phyloP scores from a whole-genome alignment of 2,113 vertebrate species.

The Silurus meridionalis region DNA sequence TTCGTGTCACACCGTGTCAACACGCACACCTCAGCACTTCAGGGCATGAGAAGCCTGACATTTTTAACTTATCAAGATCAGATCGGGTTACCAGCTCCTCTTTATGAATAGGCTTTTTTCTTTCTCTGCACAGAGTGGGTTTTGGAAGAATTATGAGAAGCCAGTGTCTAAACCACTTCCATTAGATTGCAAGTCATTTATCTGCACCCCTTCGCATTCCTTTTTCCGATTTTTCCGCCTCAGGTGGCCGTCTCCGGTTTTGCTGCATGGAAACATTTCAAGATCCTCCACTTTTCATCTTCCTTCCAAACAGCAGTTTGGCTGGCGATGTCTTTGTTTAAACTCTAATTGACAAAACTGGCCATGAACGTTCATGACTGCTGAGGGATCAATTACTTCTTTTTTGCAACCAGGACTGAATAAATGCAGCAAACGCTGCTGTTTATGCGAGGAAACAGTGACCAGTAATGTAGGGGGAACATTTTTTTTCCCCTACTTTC shows the following conservation, averaged over 20 bases:
- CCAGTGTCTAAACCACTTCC: slow-evolving; percentile 10
- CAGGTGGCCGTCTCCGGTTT: neutral
- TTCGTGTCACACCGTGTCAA: slow-evolving; percentile 51
- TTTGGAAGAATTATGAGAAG: slow-evolving; percentile 47
- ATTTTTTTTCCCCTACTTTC: slow-evolving; percentile 19
- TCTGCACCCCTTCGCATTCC: neutral
- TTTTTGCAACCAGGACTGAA: slow-evolving; percentile 59
- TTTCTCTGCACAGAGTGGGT: slow-evolving; percentile 45
- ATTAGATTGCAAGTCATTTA: slow-evolving; percentile 13
- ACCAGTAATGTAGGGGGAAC: slow-evolving; percentile 15
- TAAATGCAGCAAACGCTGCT: slow-evolving; percentile 53
- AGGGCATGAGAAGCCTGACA: slow-evolving; percentile 17
- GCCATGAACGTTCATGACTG: slow-evolving; percentile 50
- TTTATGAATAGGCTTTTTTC: neutral
- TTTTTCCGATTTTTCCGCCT: neutral
- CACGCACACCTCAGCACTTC: slow-evolving; percentile 48
- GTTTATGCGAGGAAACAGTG: slow-evolving; percentile 37
- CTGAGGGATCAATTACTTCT: slow-evolving; percentile 62
- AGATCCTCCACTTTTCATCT: neutral
- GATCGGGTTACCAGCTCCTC: slow-evolving; percentile 53
- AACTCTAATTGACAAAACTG: slow-evolving; percentile 7
- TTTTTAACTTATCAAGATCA: slow-evolving; percentile 27
- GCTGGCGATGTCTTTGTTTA: slow-evolving; percentile 2
- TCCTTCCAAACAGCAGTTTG: slow-evolving; percentile 1
- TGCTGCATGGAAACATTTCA: neutral